Percentiles rank a stretch among this genome's conserved stretches.
These are phyloP conservation scores for Lepilemur ruficaudatus DNA, from an alignment of 2,797 vertebrate genomes.

Conservation along the genomic window DNA sequence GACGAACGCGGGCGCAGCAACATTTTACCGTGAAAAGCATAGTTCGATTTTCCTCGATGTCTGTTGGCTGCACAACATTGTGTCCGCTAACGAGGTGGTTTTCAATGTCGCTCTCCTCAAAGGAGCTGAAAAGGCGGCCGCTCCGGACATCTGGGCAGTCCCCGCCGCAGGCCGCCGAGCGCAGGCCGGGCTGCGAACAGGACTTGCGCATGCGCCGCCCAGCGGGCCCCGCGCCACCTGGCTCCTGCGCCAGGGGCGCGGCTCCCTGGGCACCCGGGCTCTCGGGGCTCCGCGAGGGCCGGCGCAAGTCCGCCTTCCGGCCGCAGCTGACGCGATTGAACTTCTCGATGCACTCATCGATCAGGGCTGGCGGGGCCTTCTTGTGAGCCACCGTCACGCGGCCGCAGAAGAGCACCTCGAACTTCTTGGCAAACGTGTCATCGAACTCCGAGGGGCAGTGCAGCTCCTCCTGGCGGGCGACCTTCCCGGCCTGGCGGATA, in stretches of 20 bases:
- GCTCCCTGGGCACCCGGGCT: too few relatives aligned
- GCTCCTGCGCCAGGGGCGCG: too few relatives aligned
- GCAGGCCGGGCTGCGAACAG: slow-evolving; percentile 86
- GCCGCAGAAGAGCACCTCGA: slow-evolving; percentile 97
- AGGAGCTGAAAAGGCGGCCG: slow-evolving; percentile 87
- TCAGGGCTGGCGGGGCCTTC: slow-evolving; percentile 96
- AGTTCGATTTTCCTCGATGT: slow-evolving; percentile 96
- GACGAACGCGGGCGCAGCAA: accelerated
- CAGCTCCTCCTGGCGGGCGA: slow-evolving; percentile 92
- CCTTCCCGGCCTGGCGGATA: slow-evolving; percentile 95
- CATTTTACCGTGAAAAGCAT: slow-evolving; percentile 96
- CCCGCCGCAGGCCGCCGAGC: slow-evolving; percentile 87
- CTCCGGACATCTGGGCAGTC: slow-evolving; percentile 84
- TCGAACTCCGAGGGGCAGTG: slow-evolving; percentile 86
- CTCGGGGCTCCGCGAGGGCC: accelerated
- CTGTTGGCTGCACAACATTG: slow-evolving; percentile 93
- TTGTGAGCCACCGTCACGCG: slow-evolving; percentile 95
- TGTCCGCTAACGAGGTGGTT: slow-evolving; percentile 85
- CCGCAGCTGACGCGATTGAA: slow-evolving; percentile 88
- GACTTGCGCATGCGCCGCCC: slow-evolving; percentile 84
- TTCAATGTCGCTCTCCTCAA: slow-evolving; percentile 92
- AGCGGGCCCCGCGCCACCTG: neutral
- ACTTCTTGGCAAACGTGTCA: slow-evolving; percentile 94
- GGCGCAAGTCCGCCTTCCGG: slow-evolving; percentile 65
- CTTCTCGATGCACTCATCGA: slow-evolving; percentile 98